Percentiles rank a stretch among this genome's conserved stretches.
phyloP scores from a whole-genome alignment of 1,140 invertebrate species.

The Leptinotarsa lineolata region DNA sequence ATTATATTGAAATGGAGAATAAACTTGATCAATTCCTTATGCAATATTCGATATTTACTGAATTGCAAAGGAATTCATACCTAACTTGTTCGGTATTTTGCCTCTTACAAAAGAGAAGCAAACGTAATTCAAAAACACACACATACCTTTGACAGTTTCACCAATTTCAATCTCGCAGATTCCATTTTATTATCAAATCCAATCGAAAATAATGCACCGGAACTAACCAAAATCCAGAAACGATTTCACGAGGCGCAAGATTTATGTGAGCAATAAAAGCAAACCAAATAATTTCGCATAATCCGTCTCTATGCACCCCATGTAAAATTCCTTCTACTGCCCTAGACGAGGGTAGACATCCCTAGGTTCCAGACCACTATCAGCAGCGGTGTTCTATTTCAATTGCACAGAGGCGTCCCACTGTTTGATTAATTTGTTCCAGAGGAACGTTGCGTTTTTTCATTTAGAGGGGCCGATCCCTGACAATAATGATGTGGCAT shows the following conservation, averaged over 20 bases:
- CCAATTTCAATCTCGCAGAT: background rate
- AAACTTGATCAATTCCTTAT: no score
- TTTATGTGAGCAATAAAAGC: conserved; percentile 23
- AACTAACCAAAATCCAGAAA: conserved; percentile 14
- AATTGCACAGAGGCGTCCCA: background rate
- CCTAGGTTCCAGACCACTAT: conserved; percentile 1
- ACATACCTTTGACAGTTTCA: background rate
- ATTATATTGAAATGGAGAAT: no score
- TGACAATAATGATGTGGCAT: no score
- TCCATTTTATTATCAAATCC: conserved; percentile 11
- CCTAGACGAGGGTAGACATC: conserved; percentile 20
- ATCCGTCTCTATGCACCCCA: conserved; percentile 25
- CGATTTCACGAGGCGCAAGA: conserved; percentile 13
- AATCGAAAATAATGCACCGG: conserved; percentile 18
- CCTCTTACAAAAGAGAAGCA: no score
- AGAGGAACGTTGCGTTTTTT: no score
- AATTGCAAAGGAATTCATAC: no score
- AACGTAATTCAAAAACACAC: no score
- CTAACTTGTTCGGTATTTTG: no score
- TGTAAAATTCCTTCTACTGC: conserved; percentile 24
- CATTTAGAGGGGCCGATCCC: no score
- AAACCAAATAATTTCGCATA: conserved; percentile 28
- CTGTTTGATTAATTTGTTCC: background rate
- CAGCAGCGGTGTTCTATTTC: background rate
- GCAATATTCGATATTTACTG: no score